Base-by-base conservation (phyloP, 2,888 invertebrate genomes). In the Peribatodes rhomboidaria region DNA sequence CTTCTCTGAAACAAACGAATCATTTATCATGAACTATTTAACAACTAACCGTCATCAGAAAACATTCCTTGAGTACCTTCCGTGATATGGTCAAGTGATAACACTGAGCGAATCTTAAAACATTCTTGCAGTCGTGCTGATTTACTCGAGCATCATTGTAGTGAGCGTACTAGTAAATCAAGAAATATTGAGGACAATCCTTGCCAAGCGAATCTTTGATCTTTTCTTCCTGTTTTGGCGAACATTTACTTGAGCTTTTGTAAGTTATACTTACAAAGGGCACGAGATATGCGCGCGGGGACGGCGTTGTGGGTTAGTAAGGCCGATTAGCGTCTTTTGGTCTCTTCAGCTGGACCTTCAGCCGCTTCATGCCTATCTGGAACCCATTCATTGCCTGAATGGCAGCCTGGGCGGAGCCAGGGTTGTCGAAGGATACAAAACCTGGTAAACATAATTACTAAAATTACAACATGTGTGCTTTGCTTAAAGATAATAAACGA, bases 341-440 rank as follows among this genome's bases (percentile, higher is more conserved):
- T 95, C 99, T 96, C 94, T 99, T 99, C 94, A 99, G 96, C 94
- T 99, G 99, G 85, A 99, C 99, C 95, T 99, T 99, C 89, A 99
- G 97, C 88, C 99, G 96, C 95, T 99, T 99, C 99, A 99, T 99
- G 86, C 99, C 99, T 92, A 99, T 99, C 94, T 99, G 99, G 94
- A 99, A 99, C 88, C 99, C 99, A 94, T 99, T 99, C 99, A 99
- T 99, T 82, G 99, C 97, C 93, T 99, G 98, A 90, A 99, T 99
- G 80, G 99, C 99, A 78, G 98, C 97, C 93, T 99, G 99, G 88
- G 99, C 99, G 89, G 98, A 98, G 82, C 97, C 95, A 80, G 98
- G 98, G 95, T 99, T 99, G 95, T 99, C 99, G 94, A 99, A 99
- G 84, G 99, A 99, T 84, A 99, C 99, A 94, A 99, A 99, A 88